Evolutionary conservation across 2,797 vertebrate species (phyloP).

Genomic region (Chaenodraco wilsoni): DNA sequence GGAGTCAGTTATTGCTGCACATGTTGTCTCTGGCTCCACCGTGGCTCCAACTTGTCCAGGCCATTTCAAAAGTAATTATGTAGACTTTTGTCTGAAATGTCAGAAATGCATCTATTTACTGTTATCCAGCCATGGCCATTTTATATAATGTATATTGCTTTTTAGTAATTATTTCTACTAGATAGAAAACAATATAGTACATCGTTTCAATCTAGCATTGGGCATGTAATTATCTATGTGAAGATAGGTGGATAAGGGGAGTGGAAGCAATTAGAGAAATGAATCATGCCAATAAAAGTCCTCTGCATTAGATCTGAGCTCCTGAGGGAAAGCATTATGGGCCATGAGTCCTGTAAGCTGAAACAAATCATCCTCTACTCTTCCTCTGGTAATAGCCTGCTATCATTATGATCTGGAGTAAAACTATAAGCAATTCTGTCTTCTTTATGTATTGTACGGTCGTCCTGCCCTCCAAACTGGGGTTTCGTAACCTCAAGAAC

Average conservation of each 20-base stretch:
- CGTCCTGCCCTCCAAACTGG: background rate
- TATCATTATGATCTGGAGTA: constrained; percentile 26
- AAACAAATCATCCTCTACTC: constrained; percentile 63
- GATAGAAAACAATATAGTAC: constrained; percentile 26
- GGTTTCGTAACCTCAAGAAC: background rate
- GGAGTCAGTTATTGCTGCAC: background rate
- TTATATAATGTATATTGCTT: background rate
- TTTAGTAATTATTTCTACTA: background rate
- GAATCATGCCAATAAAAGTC: constrained; percentile 69
- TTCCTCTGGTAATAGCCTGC: constrained; percentile 31
- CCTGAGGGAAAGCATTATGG: constrained; percentile 66
- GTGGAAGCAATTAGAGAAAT: constrained; percentile 60
- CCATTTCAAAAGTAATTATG: constrained; percentile 23
- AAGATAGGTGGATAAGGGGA: constrained; percentile 44
- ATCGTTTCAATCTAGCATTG: constrained; percentile 32
- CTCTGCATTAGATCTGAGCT: constrained; percentile 61
- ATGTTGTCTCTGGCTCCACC: background rate
- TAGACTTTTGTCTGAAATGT: constrained; percentile 3
- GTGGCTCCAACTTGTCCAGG: constrained; percentile 3
- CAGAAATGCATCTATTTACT: background rate
- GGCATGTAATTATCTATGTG: constrained; percentile 44
- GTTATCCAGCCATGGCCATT: background rate
- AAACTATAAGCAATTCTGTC: constrained; percentile 22
- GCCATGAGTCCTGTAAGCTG: constrained; percentile 57
- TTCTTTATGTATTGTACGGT: background rate